Evolutionary conservation across 2,888 invertebrate species (phyloP).

Genomic region (Xylophagus ater): DNA sequence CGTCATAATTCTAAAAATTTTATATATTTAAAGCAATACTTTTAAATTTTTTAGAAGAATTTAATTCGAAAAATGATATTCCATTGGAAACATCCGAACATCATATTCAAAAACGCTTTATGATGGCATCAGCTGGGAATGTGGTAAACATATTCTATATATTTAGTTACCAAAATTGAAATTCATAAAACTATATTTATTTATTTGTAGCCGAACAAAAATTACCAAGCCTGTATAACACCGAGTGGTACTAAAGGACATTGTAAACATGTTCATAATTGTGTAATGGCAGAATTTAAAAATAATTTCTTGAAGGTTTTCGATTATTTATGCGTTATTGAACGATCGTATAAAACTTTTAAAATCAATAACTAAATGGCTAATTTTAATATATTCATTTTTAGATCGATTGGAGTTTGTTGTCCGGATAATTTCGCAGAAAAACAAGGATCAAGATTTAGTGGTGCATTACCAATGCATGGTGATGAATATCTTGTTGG

Average conservation of each 20-base stretch:
- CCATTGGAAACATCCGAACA: too few relatives aligned
- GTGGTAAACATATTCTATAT: too few relatives aligned
- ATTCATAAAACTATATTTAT: too few relatives aligned
- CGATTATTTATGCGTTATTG: conserved; percentile 59
- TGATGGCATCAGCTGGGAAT: too few relatives aligned
- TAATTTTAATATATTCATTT: not conserved
- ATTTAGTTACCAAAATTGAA: too few relatives aligned
- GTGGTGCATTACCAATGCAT: conserved; percentile 41
- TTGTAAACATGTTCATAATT: conserved; percentile 51
- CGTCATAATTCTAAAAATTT: too few relatives aligned
- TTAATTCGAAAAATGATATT: too few relatives aligned
- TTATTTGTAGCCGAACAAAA: conserved; percentile 45
- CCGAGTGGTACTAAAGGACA: conserved; percentile 50
- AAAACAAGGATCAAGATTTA: conserved; percentile 23
- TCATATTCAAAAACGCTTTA: too few relatives aligned
- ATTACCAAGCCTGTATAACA: conserved; percentile 48
- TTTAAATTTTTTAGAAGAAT: too few relatives aligned
- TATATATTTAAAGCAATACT: too few relatives aligned
- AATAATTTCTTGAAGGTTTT: conserved; percentile 48
- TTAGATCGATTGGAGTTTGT: conserved; percentile 56
- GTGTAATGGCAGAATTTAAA: conserved; percentile 49
- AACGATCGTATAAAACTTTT: conserved; percentile 41
- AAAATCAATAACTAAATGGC: too few relatives aligned
- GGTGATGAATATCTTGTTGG: conserved; percentile 21
- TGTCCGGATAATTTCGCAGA: conserved; percentile 48